These are phyloP conservation scores for Meganola albula DNA, from an alignment of 2,888 invertebrate species.

Conservation along the genomic window DNA sequence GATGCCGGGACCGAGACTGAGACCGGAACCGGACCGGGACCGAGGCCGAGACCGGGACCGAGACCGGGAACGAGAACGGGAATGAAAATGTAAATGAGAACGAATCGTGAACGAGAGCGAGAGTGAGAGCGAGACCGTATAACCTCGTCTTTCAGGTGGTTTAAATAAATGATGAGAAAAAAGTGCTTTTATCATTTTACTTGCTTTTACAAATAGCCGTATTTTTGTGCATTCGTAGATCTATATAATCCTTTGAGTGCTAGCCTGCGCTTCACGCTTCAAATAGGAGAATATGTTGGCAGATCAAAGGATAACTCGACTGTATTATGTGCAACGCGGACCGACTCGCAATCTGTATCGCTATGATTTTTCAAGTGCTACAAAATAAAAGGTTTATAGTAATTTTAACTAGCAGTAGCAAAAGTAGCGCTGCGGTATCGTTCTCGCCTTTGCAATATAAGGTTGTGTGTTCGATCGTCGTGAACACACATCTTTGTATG, in stretches of 20 bases:
- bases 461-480: no score
- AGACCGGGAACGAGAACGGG: background rate
- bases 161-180: no score
- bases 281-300: constrained; percentile 13
- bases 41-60: background rate
- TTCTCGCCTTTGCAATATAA: no score
- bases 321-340: constrained; percentile 7
- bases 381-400: no score
- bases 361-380: constrained; percentile 4
- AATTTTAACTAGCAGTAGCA: no score
- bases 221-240: no score
- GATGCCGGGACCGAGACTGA: background rate
- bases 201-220: no score
- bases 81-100: background rate
- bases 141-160: no score
- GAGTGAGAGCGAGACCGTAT: background rate
- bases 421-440: no score
- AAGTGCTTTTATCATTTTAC: no score
- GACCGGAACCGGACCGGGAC: background rate
- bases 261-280: constrained; percentile 9
- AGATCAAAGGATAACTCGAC: constrained; percentile 17
- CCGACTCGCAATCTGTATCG: constrained; percentile 7
- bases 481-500: no score
- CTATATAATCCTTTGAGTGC: constrained; percentile 18
- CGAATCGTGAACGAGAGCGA: background rate